phyloP scores from a whole-genome alignment of 2,113 vertebrate species.

The Larimichthys crocea region DNA sequence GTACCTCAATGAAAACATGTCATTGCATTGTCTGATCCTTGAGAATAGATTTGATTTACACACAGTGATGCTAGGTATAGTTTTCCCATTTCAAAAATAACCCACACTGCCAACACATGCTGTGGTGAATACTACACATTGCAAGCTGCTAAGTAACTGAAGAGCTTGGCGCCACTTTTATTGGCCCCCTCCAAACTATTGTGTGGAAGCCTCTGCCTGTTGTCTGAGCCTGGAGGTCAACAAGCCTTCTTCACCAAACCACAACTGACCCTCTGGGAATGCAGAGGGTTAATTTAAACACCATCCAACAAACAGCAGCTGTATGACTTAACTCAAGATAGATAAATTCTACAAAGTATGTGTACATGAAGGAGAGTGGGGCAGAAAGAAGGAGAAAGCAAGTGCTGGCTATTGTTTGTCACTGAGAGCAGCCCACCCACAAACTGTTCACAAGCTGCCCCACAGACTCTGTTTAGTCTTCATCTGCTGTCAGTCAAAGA shows the following conservation, averaged over 20 bases:
- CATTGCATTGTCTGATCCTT: slow-evolving; percentile 11
- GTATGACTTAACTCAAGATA: not conserved
- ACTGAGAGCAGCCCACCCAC: slow-evolving; percentile 46
- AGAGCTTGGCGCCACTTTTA: slow-evolving; percentile 60
- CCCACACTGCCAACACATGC: slow-evolving; percentile 50
- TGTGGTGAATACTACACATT: slow-evolving; percentile 39
- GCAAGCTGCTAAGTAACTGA: slow-evolving; percentile 50
- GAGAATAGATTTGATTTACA: slow-evolving; percentile 37
- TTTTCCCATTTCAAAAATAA: slow-evolving; percentile 55
- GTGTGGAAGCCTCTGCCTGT: slow-evolving; percentile 49
- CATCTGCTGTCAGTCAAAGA: slow-evolving; percentile 67
- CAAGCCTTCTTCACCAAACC: slow-evolving; percentile 9
- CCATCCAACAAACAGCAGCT: slow-evolving; percentile 24
- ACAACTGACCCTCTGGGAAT: slow-evolving; percentile 27
- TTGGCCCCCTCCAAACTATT: slow-evolving; percentile 47
- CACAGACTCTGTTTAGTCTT: slow-evolving; percentile 75
- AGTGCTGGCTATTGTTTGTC: slow-evolving; percentile 40
- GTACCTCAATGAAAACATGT: slow-evolving; percentile 16
- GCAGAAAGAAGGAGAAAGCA: slow-evolving; percentile 1
- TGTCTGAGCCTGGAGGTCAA: slow-evolving; percentile 45
- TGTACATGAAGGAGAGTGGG: not conserved
- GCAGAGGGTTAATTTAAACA: slow-evolving; percentile 19
- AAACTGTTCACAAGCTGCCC: slow-evolving; percentile 21
- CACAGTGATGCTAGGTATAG: slow-evolving; percentile 21
- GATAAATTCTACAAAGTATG: not conserved